Evolutionary conservation across 2,888 invertebrate genomes (phyloP).

Genomic region (Thumatha senex): DNA sequence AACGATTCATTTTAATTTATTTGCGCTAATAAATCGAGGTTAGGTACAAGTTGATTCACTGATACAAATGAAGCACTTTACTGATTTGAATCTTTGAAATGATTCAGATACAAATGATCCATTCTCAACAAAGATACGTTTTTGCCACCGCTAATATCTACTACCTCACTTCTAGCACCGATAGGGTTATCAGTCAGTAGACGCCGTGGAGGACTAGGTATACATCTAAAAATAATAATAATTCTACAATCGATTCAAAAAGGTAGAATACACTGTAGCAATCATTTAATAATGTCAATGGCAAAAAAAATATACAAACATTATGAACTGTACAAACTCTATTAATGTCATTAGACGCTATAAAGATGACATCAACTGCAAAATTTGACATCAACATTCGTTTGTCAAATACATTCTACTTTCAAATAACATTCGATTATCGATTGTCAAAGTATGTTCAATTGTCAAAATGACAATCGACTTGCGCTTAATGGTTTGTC

Average conservation of each 20-base stretch:
- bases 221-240: not conserved
- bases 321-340: conserved; percentile 41
- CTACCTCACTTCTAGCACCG: no score
- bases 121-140: no score
- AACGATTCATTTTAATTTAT: no score
- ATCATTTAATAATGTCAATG: not conserved
- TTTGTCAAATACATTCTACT: conserved; percentile 60
- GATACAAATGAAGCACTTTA: no score
- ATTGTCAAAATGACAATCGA: conserved; percentile 42
- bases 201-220: no score
- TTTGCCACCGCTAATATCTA: no score
- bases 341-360: conserved; percentile 53
- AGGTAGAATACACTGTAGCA: not conserved
- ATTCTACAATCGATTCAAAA: not conserved
- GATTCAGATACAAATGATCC: no score
- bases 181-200: no score
- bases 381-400: conserved; percentile 46
- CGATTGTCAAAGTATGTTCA: conserved; percentile 52
- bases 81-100: no score
- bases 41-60: no score
- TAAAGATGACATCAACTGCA: conserved; percentile 71
- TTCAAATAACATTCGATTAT: conserved; percentile 43
- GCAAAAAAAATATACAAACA: conserved; percentile 8
- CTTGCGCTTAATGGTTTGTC: conserved; percentile 73
- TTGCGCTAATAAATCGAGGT: no score